Conservation (phyloP, 2,113 vertebrate genomes). For the Ameiurus melas region DNA sequence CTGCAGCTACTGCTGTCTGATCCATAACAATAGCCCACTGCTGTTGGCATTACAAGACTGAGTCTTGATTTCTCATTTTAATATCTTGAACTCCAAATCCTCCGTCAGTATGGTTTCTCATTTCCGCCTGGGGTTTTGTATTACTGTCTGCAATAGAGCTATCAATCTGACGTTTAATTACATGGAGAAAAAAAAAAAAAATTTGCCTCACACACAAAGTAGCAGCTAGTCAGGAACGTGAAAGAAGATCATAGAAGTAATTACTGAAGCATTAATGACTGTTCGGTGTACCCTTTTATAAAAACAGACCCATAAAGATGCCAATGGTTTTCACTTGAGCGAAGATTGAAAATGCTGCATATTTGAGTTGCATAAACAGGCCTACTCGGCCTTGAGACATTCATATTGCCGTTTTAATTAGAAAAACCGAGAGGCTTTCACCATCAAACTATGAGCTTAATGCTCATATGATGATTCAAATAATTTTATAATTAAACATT, state of each 20-base stretch:
- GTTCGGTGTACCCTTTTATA: neutral
- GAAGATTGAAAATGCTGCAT: slow-evolving; percentile 22
- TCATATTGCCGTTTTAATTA: slow-evolving; percentile 42
- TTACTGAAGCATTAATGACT: slow-evolving; percentile 27
- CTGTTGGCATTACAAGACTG: slow-evolving; percentile 8
- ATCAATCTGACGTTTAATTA: slow-evolving; percentile 32
- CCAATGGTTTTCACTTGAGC: slow-evolving; percentile 3
- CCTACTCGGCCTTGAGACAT: neutral
- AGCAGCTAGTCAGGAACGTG: slow-evolving; percentile 11
- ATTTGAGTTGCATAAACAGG: slow-evolving; percentile 25
- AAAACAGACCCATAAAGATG: slow-evolving; percentile 22
- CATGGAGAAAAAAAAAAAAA: neutral
- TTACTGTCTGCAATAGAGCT: slow-evolving; percentile 28
- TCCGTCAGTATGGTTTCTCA: neutral
- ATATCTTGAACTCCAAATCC: slow-evolving; percentile 20
- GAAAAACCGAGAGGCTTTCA: slow-evolving; percentile 21
- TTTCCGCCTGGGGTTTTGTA: slow-evolving; percentile 3
- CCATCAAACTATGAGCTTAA: slow-evolving; percentile 41
- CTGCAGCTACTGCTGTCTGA: neutral
- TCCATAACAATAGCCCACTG: neutral
- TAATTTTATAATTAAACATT: slow-evolving; percentile 62
- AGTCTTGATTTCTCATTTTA: neutral
- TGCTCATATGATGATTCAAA: slow-evolving; percentile 53
- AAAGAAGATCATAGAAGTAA: slow-evolving; percentile 34
- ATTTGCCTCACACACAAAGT: neutral